Base-by-base conservation (phyloP, 2,113 vertebrate species). In the Pyrgilauda ruficollis region DNA sequence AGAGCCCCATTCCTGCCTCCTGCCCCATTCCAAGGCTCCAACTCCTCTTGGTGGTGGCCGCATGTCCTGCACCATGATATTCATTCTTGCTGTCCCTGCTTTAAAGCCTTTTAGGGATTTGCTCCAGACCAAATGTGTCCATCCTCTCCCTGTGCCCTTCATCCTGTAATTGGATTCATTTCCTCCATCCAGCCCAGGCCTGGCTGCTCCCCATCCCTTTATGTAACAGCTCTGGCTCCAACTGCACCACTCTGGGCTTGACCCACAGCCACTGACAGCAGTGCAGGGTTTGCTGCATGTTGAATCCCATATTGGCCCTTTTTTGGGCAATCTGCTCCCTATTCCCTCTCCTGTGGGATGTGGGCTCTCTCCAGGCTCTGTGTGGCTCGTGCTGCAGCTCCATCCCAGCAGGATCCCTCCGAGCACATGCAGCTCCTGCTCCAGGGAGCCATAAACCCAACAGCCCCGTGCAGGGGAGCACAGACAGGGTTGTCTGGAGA, bases 151-250 rank as follows among this genome's bases (percentile, higher is more conserved):
- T 79, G 56, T 94, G 92, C 72, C 93, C 94, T 97, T 97, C 95
- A 96, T 95, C 95, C 93, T 77, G 41, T 97, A 97, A 97, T 96
- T 96, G 96, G 95, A 97, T 97, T 97, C 55, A 21, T 83, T 90
- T 91, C 93, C 35, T 95, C 94, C 91, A 67, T 69, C 90, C 90
- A 87, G 81, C 87, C 93, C 74, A 58, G 35, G 31, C 75, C 0
- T 0, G 74, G 70, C 72, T 87, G 43, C 67, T 95, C 75, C 74
- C 91, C 72, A 87, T 91, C 85, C 78, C 59, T 95, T 96, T 97
- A 96, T 1, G 0, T 96, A 96, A 97, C 15, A 5, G 18, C 2
- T 5, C 81, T 70, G 84, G 81, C 87, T 87, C 74, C 0, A 13
- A 22, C 82, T 69, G 33, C 2, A 18, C 58, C 1, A 1, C 90